Base-by-base conservation (phyloP, 2,888 invertebrate species). In the Tetheella fluctuosa region DNA sequence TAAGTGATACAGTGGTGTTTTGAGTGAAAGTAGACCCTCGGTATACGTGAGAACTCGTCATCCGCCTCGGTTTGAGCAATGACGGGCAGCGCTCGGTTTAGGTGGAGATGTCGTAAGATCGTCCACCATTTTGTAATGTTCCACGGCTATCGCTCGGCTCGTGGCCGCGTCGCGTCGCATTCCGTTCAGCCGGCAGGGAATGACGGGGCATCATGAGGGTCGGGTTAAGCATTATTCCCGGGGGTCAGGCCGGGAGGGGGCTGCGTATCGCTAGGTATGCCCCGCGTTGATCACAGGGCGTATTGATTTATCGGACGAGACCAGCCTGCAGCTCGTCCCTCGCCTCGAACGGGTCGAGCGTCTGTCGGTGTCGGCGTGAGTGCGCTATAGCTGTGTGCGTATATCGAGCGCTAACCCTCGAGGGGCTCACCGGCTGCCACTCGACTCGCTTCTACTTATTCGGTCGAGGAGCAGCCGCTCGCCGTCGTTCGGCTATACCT, bases 71-170 rank as follows among this genome's bases (percentile, higher is more conserved):
- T 89, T 88, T 86, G 90, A 82, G 85, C 90, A 86, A 89, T 91
- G 93, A 88, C 89, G 86, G 87, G 85, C 89, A 89, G 85, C 88
- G 91, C 86, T 86, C 79, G 80, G 89, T 88, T 90, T 90, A 88
- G 89, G 89, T 89, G 89, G 89, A 94, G 93, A 92, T 90, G 94
- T 93, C 94, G 94, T 94, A 94, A 94, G 94, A 94, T 91, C 88
- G 91, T 92, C 93, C 91, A 91, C 93, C 93, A 93, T 93, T 93
- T 93, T 93, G 93, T 91, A 91, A 91, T 86, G 91, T 86, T 89
- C 91, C 86, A 88, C 88, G 83, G 92, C 87, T 91, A 90, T 91
- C 92, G 90, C 80, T 88, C 89, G 91, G 83, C 63, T 88, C 89
- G 91, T 85, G 86, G 88, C 86, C 88, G 90, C 89, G 89, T 85